A percentile compares a stretch with the other conserved stretches of the same genome.
These are phyloP conservation scores for Mycteria americana DNA, from an alignment of 2,797 vertebrate species.

Conservation along the genomic window DNA sequence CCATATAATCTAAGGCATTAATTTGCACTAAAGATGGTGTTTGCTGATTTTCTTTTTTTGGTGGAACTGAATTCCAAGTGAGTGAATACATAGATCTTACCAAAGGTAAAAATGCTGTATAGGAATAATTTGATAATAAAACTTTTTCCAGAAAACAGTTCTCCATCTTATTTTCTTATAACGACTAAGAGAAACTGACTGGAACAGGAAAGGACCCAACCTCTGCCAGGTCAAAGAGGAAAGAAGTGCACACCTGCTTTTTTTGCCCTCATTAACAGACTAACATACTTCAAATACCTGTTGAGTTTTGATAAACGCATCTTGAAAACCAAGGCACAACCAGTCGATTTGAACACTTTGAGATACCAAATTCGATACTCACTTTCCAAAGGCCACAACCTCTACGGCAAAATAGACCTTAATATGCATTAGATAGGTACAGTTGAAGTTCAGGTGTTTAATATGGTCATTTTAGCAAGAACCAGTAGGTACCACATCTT, in stretches of 20 bases:
- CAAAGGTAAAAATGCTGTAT: not conserved
- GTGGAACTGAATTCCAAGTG: not conserved
- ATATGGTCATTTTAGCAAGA: not conserved
- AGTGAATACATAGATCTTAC: not conserved
- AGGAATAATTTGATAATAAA: constrained; percentile 70
- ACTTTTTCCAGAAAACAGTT: constrained; percentile 31
- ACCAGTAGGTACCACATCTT: not conserved
- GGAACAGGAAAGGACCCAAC: not conserved
- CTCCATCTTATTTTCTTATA: not conserved
- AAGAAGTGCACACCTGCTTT: not conserved
- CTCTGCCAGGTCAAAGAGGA: not conserved
- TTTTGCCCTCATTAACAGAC: not conserved
- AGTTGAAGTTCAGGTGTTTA: not conserved
- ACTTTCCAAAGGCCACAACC: not conserved
- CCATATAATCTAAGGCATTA: not conserved
- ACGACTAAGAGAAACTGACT: not conserved
- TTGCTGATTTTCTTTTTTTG: constrained; percentile 17
- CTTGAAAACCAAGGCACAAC: not conserved
- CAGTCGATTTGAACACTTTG: accelerated
- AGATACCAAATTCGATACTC: not conserved
- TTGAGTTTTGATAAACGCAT: not conserved
- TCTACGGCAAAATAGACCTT: accelerated
- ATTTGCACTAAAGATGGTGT: constrained; percentile 25
- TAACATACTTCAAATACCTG: not conserved
- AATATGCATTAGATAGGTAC: no score